Conservation (phyloP, 1,140 invertebrate genomes). For the Eupristina koningsbergeri region DNA sequence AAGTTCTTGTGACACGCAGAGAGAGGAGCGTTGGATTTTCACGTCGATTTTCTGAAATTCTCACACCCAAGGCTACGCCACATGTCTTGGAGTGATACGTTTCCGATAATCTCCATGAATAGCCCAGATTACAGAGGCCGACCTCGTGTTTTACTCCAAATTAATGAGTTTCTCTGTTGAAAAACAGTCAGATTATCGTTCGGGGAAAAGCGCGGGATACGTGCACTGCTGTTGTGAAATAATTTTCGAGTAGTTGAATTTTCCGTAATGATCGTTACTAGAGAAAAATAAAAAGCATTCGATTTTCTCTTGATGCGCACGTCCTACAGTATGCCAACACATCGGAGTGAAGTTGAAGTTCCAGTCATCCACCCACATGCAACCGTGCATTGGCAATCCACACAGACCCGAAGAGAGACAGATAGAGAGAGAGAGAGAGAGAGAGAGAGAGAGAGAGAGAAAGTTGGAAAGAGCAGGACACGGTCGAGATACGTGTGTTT, state of each 20-base stretch:
- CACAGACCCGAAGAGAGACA: too few relatives aligned
- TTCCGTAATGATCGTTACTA: background rate
- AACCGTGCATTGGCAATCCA: too few relatives aligned
- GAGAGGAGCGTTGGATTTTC: background rate
- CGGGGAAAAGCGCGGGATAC: too few relatives aligned
- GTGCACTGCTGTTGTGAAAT: background rate
- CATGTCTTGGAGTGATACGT: background rate
- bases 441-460: too few relatives aligned
- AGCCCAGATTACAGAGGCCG: background rate
- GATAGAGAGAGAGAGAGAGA: too few relatives aligned
- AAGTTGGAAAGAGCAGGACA: too few relatives aligned
- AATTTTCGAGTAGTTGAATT: background rate
- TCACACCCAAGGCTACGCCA: background rate
- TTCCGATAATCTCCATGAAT: background rate
- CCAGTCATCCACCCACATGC: background rate
- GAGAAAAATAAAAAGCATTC: background rate
- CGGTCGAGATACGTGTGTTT: background rate
- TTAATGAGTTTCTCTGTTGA: background rate
- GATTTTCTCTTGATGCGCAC: background rate
- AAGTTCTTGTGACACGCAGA: background rate
- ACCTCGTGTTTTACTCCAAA: background rate
- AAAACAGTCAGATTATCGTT: background rate
- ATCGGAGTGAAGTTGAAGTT: background rate
- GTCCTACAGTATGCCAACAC: background rate
- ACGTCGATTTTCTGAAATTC: background rate